Conservation (phyloP, 2,113 vertebrate species). For the Saimiri boliviensis region DNA sequence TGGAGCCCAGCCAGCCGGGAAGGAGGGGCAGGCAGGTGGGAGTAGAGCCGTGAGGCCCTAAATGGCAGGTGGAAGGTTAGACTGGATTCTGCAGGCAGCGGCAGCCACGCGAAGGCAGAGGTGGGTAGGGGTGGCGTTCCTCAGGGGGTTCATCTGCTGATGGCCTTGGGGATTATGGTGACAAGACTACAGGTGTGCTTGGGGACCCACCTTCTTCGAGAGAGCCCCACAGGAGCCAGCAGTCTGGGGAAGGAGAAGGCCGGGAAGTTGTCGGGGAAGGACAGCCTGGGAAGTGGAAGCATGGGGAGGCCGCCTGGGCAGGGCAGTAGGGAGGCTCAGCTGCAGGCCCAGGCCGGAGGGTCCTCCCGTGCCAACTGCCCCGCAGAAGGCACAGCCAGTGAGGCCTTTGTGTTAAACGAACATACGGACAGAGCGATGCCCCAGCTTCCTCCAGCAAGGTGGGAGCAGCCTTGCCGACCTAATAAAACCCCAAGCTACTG, state of each 20-base stretch:
- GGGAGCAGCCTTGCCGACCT: neutral
- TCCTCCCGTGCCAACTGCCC: neutral
- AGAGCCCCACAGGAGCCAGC: neutral
- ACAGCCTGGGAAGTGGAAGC: neutral
- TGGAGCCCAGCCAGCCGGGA: neutral
- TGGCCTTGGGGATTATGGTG: neutral
- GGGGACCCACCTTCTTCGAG: neutral
- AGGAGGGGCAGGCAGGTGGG: neutral
- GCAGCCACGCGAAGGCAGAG: neutral
- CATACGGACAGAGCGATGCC: neutral
- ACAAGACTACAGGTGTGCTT: neutral
- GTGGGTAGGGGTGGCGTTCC: neutral
- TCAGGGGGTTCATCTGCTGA: neutral
- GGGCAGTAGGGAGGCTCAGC: neutral
- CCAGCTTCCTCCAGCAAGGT: neutral
- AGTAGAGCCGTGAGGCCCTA: neutral
- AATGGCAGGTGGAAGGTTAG: neutral
- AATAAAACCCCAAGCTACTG: neutral
- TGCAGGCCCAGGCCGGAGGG: no score
- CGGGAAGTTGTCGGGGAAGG: neutral
- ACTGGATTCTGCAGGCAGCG: neutral
- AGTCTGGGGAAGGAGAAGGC: neutral
- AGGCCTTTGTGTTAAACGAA: neutral
- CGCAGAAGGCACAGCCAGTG: neutral
- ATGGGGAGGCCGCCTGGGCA: neutral